Evolutionary conservation across 2,113 vertebrate species (phyloP).

Genomic region (Otus sunia): DNA sequence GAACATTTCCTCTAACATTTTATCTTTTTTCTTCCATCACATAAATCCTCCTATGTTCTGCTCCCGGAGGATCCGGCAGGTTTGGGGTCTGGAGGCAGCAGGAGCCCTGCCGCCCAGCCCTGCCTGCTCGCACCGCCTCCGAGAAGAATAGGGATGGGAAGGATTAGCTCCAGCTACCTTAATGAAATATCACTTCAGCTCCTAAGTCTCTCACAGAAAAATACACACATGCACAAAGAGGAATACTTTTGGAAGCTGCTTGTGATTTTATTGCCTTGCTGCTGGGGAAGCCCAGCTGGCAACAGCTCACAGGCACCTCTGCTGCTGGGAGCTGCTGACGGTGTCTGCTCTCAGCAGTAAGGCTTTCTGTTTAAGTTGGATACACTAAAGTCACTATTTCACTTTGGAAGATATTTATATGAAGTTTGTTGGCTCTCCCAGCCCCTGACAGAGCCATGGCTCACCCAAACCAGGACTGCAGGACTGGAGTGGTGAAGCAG

Average conservation of each 20-base stretch:
- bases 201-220: neutral
- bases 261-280: neutral
- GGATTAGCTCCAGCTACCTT: neutral
- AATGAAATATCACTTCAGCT: neutral
- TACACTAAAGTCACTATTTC: neutral
- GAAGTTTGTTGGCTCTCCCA: neutral
- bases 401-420: neutral
- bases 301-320: neutral
- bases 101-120: neutral
- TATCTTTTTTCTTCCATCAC: conserved; percentile 18
- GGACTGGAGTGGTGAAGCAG: rapidly evolving
- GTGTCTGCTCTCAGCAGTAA: neutral
- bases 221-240: neutral
- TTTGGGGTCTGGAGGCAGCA: neutral
- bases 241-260: neutral
- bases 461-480: neutral
- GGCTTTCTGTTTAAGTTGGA: neutral
- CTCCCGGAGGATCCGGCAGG: neutral
- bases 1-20: conserved; percentile 30
- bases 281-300: neutral
- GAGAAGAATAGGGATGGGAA: neutral
- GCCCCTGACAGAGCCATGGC: rapidly evolving
- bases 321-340: neutral
- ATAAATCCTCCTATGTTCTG: conserved; percentile 23
- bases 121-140: neutral